These are phyloP conservation scores for Chitala chitala DNA, from an alignment of 2,113 vertebrate genomes.

Conservation along the genomic window DNA sequence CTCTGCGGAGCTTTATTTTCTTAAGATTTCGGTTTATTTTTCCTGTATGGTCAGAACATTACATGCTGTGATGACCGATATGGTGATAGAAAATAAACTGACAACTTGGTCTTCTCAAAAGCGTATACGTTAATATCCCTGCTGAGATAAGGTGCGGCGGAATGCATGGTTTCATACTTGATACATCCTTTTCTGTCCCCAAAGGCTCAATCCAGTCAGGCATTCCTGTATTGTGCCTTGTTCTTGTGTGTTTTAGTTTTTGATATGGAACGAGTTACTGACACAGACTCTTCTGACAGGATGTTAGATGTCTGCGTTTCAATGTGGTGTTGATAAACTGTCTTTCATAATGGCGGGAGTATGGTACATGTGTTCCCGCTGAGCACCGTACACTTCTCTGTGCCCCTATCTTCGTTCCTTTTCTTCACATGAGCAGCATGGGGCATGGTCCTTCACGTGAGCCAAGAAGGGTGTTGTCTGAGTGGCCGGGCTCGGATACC, in stretches of 20 bases:
- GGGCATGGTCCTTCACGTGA: conserved; percentile 1
- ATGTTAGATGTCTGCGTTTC: too few relatives aligned
- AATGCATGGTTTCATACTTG: not conserved
- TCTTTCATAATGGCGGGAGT: not conserved
- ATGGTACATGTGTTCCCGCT: not conserved
- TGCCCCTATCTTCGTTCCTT: not conserved
- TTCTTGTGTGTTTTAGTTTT: not conserved
- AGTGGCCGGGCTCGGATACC: not conserved
- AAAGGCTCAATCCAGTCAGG: not conserved
- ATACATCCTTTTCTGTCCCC: too few relatives aligned
- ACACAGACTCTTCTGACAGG: not conserved
- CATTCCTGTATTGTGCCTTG: not conserved
- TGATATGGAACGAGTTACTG: not conserved
- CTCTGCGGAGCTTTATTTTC: not conserved
- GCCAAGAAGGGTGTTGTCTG: not conserved
- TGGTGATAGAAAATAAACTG: not conserved
- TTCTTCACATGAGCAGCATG: not conserved
- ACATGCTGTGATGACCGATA: not conserved
- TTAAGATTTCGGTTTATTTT: not conserved
- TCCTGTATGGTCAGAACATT: not conserved
- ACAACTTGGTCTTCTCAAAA: not conserved
- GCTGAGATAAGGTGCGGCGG: not conserved
- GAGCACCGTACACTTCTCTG: not conserved
- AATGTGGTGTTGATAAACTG: not conserved
- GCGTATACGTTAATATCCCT: not conserved